Conservation (phyloP, 37 sponge, comb jelly and placozoan species). For the Sycon ciliatum region DNA sequence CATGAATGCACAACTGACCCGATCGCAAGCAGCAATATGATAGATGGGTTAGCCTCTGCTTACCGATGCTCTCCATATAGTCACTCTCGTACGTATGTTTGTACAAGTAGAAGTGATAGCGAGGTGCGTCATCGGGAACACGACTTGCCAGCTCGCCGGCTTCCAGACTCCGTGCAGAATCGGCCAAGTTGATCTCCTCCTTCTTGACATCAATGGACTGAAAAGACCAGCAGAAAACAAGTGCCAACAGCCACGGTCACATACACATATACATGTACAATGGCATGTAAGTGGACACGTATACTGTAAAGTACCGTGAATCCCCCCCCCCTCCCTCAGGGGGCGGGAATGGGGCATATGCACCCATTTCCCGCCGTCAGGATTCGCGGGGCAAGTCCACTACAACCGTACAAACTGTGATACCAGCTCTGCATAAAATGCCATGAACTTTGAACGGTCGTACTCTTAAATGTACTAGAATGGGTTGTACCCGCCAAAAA, state of each 20-base stretch:
- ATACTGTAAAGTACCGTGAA: too few relatives aligned
- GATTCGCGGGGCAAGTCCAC: too few relatives aligned
- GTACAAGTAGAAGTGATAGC: conserved; percentile 72
- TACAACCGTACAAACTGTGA: too few relatives aligned
- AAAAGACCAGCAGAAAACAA: not conserved
- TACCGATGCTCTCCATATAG: conserved; percentile 55
- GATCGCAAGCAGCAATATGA: too few relatives aligned
- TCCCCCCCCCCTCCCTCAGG: too few relatives aligned
- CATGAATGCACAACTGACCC: too few relatives aligned
- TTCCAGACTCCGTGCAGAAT: conserved; percentile 5
- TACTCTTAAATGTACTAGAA: too few relatives aligned
- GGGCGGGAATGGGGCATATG: too few relatives aligned
- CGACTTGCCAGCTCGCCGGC: conserved; percentile 17
- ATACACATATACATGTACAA: not conserved
- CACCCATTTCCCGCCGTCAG: too few relatives aligned
- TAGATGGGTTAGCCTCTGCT: not conserved
- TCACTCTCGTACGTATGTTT: conserved; percentile 69
- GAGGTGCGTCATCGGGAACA: conserved; percentile 39
- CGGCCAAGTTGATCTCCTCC: conserved; percentile 46
- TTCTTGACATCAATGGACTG: conserved; percentile 52
- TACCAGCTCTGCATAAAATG: too few relatives aligned
- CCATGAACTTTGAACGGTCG: too few relatives aligned
- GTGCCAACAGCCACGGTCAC: not conserved
- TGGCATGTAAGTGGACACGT: not conserved
- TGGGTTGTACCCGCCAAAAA: too few relatives aligned